Conservation (phyloP, 30 jellyfish, hydroid and myxozoan species). For the Chrysaora quinquecirrha region DNA sequence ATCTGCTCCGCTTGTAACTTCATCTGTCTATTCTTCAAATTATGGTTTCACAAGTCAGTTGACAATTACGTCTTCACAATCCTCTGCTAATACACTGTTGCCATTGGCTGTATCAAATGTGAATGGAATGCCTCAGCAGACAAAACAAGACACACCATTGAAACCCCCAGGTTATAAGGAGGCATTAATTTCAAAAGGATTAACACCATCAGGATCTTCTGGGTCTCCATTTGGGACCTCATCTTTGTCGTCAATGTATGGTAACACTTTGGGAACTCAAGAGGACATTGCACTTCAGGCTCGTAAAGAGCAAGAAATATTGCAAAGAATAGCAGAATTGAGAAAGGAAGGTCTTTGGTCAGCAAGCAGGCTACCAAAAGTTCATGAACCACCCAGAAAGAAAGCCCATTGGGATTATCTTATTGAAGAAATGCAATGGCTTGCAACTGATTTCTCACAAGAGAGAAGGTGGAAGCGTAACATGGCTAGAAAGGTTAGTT, state of each 20-base stretch:
- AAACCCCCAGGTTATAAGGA: slow-evolving; percentile 17
- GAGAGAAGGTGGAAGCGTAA: slow-evolving; percentile 94
- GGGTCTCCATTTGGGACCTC: slow-evolving; percentile 8
- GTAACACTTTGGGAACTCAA: slow-evolving; percentile 57
- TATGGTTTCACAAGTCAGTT: slow-evolving; percentile 25
- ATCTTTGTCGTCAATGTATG: slow-evolving; percentile 50
- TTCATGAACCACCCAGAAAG: slow-evolving; percentile 91
- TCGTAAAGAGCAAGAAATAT: slow-evolving; percentile 83
- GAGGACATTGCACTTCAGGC: slow-evolving; percentile 97
- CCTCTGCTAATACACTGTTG: neutral
- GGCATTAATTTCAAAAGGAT: neutral
- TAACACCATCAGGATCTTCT: slow-evolving; percentile 2
- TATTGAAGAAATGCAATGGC: slow-evolving; percentile 98
- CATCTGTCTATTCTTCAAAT: slow-evolving; percentile 16
- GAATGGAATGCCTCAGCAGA: slow-evolving; percentile 17
- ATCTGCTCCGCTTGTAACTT: slow-evolving; percentile 9
- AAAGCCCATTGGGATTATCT: slow-evolving; percentile 95
- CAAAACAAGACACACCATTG: slow-evolving; percentile 5
- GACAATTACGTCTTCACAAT: neutral
- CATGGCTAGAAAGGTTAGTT: slow-evolving; percentile 91
- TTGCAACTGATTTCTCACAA: slow-evolving; percentile 93
- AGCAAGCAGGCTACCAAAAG: slow-evolving; percentile 96
- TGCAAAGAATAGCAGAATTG: slow-evolving; percentile 80
- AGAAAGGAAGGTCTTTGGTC: slow-evolving; percentile 95
- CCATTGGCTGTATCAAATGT: neutral